Evolutionary conservation across 1,140 invertebrate species (phyloP).

Genomic region (Copidosoma floridanum): DNA sequence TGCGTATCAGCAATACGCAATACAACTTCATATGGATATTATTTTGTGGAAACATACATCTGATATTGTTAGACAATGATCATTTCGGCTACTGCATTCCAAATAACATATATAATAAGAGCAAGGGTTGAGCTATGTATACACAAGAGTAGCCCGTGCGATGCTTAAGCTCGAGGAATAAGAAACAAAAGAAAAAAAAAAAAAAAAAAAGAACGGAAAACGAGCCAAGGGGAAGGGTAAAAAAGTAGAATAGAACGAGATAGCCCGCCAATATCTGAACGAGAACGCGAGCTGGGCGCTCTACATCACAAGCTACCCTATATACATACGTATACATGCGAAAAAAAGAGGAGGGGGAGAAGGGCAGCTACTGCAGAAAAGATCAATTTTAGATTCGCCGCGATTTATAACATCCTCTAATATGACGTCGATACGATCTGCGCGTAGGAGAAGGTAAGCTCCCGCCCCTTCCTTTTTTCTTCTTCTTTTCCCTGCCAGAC

Average conservation of each 20-base stretch:
- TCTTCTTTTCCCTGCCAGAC: conserved; percentile 25
- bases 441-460: too few species aligned
- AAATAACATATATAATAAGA: too few species aligned
- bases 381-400: conserved; percentile 58
- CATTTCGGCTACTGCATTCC: too few species aligned
- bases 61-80: too few species aligned
- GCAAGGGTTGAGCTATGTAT: too few species aligned
- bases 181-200: background rate
- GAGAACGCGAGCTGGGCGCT: too few species aligned
- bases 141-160: background rate
- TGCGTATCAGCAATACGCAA: too few species aligned
- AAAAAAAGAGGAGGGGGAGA: background rate
- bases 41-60: too few species aligned
- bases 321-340: background rate
- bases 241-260: too few species aligned
- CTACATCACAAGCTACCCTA: too few species aligned
- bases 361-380: conserved; percentile 46
- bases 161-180: conserved; percentile 16
- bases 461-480: conserved; percentile 20
- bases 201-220: background rate
- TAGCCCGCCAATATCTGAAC: conserved; percentile 32
- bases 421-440: conserved; percentile 52
- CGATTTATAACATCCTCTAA: conserved; percentile 59
- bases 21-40: too few species aligned
- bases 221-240: conserved; percentile 4